Conservation (phyloP, 2,888 invertebrate genomes). For the Chloroclysta siterata region DNA sequence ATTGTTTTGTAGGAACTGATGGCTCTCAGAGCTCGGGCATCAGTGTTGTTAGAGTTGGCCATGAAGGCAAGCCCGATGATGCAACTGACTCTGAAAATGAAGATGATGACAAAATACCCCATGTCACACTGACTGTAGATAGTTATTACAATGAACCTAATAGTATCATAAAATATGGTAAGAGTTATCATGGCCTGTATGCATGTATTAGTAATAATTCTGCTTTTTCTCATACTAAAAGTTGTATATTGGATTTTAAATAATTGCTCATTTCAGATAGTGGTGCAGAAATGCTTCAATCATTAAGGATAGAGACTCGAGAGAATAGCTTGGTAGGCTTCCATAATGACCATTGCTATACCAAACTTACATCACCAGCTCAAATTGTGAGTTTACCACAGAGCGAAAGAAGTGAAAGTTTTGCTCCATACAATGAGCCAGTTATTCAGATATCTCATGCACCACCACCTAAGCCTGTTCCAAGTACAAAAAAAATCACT, state of each 20-base stretch:
- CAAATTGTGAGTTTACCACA: constrained; percentile 66
- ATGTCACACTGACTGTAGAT: constrained; percentile 87
- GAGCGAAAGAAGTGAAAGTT: constrained; percentile 56
- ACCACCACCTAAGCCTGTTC: constrained; percentile 73
- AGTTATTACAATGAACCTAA: constrained; percentile 86
- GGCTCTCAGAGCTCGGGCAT: constrained; percentile 85
- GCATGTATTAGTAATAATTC: background rate
- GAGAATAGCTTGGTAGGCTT: constrained; percentile 86
- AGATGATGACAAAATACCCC: constrained; percentile 86
- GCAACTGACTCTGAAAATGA: constrained; percentile 84
- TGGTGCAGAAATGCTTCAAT: constrained; percentile 81
- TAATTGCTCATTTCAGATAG: constrained; percentile 61
- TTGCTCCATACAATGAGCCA: constrained; percentile 70
- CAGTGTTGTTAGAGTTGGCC: constrained; percentile 86
- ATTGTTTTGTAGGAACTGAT: constrained; percentile 66
- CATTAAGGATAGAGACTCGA: constrained; percentile 77
- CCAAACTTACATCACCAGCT: constrained; percentile 88
- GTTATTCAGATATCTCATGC: constrained; percentile 76
- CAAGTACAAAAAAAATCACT: constrained; percentile 78
- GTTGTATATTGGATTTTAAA: background rate
- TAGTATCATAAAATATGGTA: constrained; percentile 82
- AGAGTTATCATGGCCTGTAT: constrained; percentile 29
- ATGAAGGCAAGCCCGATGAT: constrained; percentile 81
- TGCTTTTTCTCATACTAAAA: no score
- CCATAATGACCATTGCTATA: constrained; percentile 93